Conservation (phyloP, 53 echinoderm and acorn worm species). For the Mesocentrotus franciscanus region DNA sequence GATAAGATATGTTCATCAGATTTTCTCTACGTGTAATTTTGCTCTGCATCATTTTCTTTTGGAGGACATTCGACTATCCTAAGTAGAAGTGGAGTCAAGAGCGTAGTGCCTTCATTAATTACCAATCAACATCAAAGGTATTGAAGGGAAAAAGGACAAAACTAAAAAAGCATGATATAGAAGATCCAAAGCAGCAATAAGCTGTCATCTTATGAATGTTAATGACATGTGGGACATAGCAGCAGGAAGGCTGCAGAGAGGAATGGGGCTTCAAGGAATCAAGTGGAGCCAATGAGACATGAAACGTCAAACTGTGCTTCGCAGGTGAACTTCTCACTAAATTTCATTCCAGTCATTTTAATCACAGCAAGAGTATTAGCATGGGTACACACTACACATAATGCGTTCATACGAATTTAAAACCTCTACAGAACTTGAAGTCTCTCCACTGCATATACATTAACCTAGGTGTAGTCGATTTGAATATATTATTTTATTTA, state of each 20-base stretch:
- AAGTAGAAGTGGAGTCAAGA: background rate
- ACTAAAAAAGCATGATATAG: background rate
- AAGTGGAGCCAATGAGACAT: background rate
- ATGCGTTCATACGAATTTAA: background rate
- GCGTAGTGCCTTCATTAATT: background rate
- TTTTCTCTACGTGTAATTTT: too few relatives aligned
- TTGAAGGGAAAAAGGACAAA: too few relatives aligned
- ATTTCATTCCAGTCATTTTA: conserved; percentile 48
- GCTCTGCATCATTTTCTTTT: too few relatives aligned
- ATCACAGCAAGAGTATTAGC: background rate
- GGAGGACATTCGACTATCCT: background rate
- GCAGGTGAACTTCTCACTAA: conserved; percentile 59
- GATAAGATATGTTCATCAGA: too few relatives aligned
- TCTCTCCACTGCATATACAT: background rate
- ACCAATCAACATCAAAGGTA: too few relatives aligned
- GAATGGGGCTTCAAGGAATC: conserved; percentile 2
- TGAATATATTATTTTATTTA: background rate
- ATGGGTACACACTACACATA: background rate
- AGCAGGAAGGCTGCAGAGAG: background rate
- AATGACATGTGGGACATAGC: background rate
- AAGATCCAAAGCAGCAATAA: background rate
- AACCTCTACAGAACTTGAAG: background rate
- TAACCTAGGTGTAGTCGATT: background rate
- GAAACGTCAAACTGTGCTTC: conserved; percentile 36
- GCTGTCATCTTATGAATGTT: background rate